Percentiles rank a stretch among this genome's conserved stretches.
Evolutionary conservation across 2,888 invertebrate genomes (phyloP).

Genomic region (Nemurella pictetii): DNA sequence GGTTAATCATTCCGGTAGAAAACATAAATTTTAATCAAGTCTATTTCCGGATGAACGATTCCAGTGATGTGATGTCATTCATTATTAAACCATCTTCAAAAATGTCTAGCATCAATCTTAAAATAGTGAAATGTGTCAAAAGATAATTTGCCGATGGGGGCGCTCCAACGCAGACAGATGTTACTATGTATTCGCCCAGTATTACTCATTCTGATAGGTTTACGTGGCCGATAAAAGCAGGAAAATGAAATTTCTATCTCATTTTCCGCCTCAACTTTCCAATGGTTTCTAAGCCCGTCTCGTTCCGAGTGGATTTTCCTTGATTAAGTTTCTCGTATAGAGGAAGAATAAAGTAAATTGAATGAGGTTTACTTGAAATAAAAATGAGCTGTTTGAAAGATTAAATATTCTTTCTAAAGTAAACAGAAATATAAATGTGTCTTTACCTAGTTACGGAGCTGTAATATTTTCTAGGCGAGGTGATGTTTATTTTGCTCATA

Average conservation of each 20-base stretch:
- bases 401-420: not conserved
- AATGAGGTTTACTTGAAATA: not conserved
- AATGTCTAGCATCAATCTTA: conserved; percentile 27
- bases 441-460: not conserved
- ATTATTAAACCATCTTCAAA: not conserved
- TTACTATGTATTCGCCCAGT: conserved; percentile 21
- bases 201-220: conserved; percentile 36
- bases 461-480: not conserved
- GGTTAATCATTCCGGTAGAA: not conserved
- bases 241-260: conserved; percentile 11
- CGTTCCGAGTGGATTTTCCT: conserved; percentile 6
- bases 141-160: not conserved
- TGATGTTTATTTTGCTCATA: not conserved
- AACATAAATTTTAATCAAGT: conserved; percentile 14
- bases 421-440: conserved; percentile 18
- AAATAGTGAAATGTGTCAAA: conserved; percentile 32
- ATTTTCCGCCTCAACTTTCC: not conserved
- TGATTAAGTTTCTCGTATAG: conserved; percentile 1
- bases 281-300: conserved; percentile 4
- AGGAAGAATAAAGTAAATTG: not conserved
- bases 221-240: not conserved
- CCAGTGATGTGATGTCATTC: not conserved
- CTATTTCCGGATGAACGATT: conserved; percentile 8
- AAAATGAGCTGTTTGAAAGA: not conserved
- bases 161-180: conserved; percentile 13